These are phyloP conservation scores for Merluccius polli DNA, from an alignment of 2,797 vertebrate genomes.

Conservation along the genomic window DNA sequence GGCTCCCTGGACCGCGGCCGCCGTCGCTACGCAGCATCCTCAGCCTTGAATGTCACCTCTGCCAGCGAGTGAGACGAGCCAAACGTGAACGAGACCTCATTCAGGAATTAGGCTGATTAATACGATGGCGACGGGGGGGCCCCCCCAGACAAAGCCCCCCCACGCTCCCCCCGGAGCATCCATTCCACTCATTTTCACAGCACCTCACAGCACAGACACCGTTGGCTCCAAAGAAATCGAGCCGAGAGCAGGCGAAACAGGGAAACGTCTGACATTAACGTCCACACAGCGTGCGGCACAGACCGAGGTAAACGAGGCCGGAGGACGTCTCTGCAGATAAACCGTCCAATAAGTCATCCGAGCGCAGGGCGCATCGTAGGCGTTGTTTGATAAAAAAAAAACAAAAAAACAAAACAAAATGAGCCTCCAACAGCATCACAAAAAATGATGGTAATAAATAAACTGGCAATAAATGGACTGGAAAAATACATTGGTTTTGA, in stretches of 20 bases:
- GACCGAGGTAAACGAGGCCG: conserved; percentile 30
- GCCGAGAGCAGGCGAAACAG: too few relatives aligned
- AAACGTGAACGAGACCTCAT: conserved; percentile 21
- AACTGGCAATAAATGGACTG: background rate
- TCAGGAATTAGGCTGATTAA: conserved; percentile 36
- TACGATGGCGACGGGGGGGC: background rate
- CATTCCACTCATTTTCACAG: conserved; percentile 42
- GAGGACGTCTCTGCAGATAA: conserved; percentile 42
- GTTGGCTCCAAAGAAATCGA: too few relatives aligned
- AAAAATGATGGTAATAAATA: background rate
- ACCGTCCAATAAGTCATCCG: conserved; percentile 42
- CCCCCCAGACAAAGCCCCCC: background rate
- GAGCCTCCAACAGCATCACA: conserved; percentile 10
- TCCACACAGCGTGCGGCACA: background rate
- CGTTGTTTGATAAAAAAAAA: conserved; percentile 4
- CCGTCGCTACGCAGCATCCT: conserved; percentile 34
- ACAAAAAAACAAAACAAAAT: conserved; percentile 19
- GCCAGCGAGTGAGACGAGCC: background rate
- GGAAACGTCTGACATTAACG: too few relatives aligned
- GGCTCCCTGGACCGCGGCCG: background rate
- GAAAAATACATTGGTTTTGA: background rate
- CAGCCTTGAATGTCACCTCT: conserved; percentile 33
- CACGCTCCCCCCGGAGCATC: conserved; percentile 20
- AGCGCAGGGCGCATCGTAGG: conserved; percentile 21
- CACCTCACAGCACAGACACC: conserved; percentile 23